Evolutionary conservation across 2,113 vertebrate genomes (phyloP).

Genomic region (Aptenodytes forsteri): DNA sequence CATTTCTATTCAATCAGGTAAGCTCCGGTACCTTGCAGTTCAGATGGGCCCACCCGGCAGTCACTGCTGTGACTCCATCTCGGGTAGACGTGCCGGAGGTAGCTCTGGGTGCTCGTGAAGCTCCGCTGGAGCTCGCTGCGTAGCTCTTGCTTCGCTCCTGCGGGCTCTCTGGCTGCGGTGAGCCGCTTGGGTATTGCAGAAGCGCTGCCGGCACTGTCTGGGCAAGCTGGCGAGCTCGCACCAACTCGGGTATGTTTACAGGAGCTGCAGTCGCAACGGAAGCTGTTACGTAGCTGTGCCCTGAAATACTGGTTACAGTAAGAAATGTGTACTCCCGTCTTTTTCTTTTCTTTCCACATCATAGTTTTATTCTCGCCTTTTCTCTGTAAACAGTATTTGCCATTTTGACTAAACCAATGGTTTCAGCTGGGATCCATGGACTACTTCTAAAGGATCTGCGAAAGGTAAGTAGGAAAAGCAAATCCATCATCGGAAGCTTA

Average conservation of each 20-base stretch:
- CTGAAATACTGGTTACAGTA: background rate
- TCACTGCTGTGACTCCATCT: rapidly evolving
- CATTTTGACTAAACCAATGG: background rate
- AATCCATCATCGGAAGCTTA: background rate
- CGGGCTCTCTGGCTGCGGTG: background rate
- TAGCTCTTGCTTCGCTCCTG: background rate
- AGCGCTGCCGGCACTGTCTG: background rate
- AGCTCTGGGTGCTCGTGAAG: rapidly evolving
- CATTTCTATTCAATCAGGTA: background rate
- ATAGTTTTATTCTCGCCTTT: background rate
- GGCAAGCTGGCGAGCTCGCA: rapidly evolving
- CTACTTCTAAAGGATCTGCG: background rate
- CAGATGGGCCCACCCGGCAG: background rate
- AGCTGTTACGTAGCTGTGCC: background rate
- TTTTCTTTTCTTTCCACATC: background rate
- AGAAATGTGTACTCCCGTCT: background rate
- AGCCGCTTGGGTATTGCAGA: rapidly evolving
- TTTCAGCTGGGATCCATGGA: background rate
- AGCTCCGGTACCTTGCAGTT: background rate
- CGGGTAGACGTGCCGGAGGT: rapidly evolving
- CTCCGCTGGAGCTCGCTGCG: background rate
- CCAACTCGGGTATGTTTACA: rapidly evolving
- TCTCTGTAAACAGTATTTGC: background rate
- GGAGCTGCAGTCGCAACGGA: background rate
- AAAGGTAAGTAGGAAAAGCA: constrained; percentile 33